Evolutionary conservation across 2,113 vertebrate genomes (phyloP).

Genomic region (Columba janthina): DNA sequence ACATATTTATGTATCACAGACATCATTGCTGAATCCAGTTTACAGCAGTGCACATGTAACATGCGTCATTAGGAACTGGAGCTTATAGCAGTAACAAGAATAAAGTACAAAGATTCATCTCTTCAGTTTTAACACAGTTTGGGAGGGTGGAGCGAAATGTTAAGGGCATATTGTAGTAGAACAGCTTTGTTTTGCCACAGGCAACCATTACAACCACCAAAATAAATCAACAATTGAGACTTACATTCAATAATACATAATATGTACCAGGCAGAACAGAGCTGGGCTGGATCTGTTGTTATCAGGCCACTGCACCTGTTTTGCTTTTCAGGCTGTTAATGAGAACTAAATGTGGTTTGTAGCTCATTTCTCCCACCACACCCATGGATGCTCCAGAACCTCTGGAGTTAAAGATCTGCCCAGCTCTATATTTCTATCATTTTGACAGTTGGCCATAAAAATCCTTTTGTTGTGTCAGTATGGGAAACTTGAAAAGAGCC

Average conservation of each 20-base stretch:
- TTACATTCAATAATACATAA: not conserved
- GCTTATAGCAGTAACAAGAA: not conserved
- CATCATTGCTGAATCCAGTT: not conserved
- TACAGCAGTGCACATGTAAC: fast-evolving
- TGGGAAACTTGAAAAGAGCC: not conserved
- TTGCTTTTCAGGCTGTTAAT: not conserved
- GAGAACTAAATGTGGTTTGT: not conserved
- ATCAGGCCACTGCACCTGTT: constrained; percentile 10
- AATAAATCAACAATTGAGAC: constrained; percentile 2
- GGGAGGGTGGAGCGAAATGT: not conserved
- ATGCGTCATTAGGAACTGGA: not conserved
- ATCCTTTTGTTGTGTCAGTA: not conserved
- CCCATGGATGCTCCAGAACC: not conserved
- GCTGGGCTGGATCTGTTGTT: not conserved
- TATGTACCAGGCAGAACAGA: not conserved
- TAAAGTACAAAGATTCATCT: not conserved
- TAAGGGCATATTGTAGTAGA: not conserved
- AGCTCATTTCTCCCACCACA: not conserved
- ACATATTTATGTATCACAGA: fast-evolving
- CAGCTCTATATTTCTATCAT: not conserved
- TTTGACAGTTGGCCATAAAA: not conserved
- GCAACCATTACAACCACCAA: not conserved
- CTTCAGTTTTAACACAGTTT: not conserved
- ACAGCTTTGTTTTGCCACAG: not conserved
- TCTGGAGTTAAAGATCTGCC: not conserved